Evolutionary conservation across 1,140 invertebrate species (phyloP), one percentile per base, ranked within the genome.

Genomic region (Camponotus vicinus): DNA sequence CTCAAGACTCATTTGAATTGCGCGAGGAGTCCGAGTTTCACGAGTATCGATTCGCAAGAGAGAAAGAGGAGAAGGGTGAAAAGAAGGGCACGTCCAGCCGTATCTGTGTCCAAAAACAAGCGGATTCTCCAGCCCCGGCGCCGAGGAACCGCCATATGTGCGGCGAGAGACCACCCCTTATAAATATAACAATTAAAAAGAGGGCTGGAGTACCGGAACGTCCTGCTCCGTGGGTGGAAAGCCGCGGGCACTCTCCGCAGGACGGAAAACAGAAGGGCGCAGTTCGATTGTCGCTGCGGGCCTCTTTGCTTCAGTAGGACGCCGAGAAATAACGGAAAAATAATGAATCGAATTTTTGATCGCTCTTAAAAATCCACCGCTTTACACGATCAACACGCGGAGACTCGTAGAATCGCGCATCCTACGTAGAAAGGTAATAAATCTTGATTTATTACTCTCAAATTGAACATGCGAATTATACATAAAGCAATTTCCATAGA

Each of bases 141-240:
- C 64, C 77, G 70, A 79, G 80, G 82, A 61, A 85, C 84, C 59
- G 21, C 40, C 88, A 67, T 42, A 67, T 78, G 64, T 52, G 61
- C 66, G 55, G 57, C 75, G 76, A 66, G 76, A 66, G 59, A 45
- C 69, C 61, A 69, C 45, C 85, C 86, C 79, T 89, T 90, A 89
- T 90, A 90, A 90, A 90, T 89, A 89, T 90, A 90, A 89, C 88
- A 87, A 90, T 90, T 90, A 90, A 89, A 86, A 73, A 73, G 55
- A 83, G 67, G 45, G 59, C n/a, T 21, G 69, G 78, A 84, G 32
- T 70, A 75, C 67, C 40, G 67, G 21, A 88, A 89, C 86, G 83
- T 86, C 70, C 70, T 37, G 70, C 52, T 52, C 7, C 71, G 70
- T 52, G 84, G 87, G 84, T 88, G 75, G 63, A 70, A 52, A 40